These are phyloP conservation scores for Lucifuga dentata DNA, from an alignment of 2,113 vertebrate genomes.

Conservation along the genomic window DNA sequence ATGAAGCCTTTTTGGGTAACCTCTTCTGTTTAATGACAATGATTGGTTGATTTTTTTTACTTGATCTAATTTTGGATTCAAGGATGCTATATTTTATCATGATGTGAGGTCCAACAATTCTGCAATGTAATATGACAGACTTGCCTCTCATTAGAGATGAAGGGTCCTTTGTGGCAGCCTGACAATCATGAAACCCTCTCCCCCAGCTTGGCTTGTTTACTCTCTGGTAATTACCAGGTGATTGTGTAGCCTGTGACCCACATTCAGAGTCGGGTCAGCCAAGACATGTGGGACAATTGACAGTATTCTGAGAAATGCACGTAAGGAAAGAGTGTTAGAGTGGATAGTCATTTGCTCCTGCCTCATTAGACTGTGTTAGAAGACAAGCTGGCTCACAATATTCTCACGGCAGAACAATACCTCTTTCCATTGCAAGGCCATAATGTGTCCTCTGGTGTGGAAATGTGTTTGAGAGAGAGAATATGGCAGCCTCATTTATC, in stretches of 20 bases:
- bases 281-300: conserved; percentile 79
- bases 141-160: conserved; percentile 86
- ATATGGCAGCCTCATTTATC: conserved; percentile 45
- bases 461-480: conserved; percentile 40
- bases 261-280: conserved; percentile 79
- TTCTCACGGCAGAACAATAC: conserved; percentile 68
- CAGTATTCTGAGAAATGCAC: conserved; percentile 77
- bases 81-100: conserved; percentile 81
- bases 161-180: conserved; percentile 83
- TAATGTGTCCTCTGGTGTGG: conserved; percentile 39
- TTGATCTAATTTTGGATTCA: conserved; percentile 72
- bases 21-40: conserved; percentile 67
- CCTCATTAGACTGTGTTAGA: conserved; percentile 80
- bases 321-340: conserved; percentile 76
- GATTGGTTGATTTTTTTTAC: conserved; percentile 57
- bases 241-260: conserved; percentile 82
- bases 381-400: conserved; percentile 76
- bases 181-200: conserved; percentile 84
- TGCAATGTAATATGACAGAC: conserved; percentile 83
- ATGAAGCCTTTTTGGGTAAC: conserved; percentile 70
- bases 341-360: conserved; percentile 76
- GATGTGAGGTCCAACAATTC: conserved; percentile 71
- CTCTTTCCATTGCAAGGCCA: conserved; percentile 44
- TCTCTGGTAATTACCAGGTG: conserved; percentile 83
- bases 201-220: conserved; percentile 81